Evolutionary conservation across 2,888 invertebrate genomes (phyloP).

Genomic region (Melieria omissa): DNA sequence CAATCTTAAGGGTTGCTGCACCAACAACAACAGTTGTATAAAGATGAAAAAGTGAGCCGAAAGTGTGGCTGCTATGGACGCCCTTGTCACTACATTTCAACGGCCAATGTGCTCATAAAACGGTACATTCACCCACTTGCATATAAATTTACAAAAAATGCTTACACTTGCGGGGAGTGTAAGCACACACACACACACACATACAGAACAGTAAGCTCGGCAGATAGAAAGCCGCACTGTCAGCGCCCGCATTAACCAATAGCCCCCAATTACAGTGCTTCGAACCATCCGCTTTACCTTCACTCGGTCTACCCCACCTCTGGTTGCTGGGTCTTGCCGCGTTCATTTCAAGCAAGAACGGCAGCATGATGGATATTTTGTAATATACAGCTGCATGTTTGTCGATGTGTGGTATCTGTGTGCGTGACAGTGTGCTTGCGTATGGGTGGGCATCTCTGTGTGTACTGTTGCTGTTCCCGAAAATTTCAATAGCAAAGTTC

Average conservation of each 20-base stretch:
- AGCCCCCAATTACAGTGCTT: no score
- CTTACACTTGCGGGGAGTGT: slow-evolving; percentile 1
- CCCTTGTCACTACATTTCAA: slow-evolving; percentile 56
- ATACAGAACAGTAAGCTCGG: background rate
- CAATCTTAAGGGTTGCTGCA: no score
- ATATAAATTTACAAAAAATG: background rate
- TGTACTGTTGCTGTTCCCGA: slow-evolving; percentile 32
- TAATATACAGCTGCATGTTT: no score
- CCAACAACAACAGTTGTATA: no score
- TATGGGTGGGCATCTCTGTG: slow-evolving; percentile 32
- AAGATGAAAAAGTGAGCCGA: background rate
- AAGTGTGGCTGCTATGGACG: slow-evolving; percentile 30
- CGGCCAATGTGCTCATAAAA: slow-evolving; percentile 38
- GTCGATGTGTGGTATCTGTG: no score
- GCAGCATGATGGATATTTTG: no score
- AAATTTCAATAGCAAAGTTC: slow-evolving; percentile 61
- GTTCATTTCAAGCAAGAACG: no score
- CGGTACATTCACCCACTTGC: slow-evolving; percentile 19
- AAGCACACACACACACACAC: slow-evolving; percentile 12
- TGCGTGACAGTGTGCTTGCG: slow-evolving; percentile 34
- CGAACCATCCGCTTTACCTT: no score
- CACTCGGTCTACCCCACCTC: no score
- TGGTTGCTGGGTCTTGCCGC: no score
- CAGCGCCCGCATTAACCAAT: no score
- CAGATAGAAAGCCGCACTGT: no score